These are phyloP conservation scores for Rutilus rutilus DNA, from an alignment of 2,113 vertebrate genomes.

Conservation along the genomic window DNA sequence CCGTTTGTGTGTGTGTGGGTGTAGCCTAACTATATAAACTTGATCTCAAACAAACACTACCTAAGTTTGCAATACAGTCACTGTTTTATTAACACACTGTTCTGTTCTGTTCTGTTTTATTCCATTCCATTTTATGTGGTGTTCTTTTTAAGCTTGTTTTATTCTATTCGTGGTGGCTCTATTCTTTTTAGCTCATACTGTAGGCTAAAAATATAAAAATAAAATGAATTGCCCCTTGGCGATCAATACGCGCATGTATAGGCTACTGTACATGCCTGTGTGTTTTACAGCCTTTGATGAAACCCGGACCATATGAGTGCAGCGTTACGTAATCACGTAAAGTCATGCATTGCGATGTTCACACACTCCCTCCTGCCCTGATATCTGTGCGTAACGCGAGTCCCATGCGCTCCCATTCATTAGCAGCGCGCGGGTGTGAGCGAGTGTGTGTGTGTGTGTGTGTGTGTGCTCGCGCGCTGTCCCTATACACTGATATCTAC, in stretches of 20 bases:
- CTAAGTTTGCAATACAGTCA: not conserved
- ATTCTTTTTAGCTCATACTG: not conserved
- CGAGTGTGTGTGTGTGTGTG: constrained; percentile 56
- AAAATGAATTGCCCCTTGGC: too few species aligned
- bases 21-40: not conserved
- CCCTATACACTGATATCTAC: not conserved
- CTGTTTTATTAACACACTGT: not conserved
- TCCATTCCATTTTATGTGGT: not conserved
- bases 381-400: constrained; percentile 16
- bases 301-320: not conserved
- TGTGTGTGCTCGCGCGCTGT: constrained; percentile 39
- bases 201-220: not conserved
- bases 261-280: not conserved
- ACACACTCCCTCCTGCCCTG: constrained; percentile 58
- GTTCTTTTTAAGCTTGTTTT: not conserved
- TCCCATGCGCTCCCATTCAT: constrained; percentile 65
- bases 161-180: not conserved
- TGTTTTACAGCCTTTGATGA: not conserved
- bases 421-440: constrained; percentile 44
- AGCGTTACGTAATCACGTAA: constrained; percentile 20
- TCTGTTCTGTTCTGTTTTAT: not conserved
- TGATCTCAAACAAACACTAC: not conserved
- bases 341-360: constrained; percentile 44
- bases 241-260: not conserved
- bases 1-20: too few species aligned